Evolutionary conservation across 2,113 vertebrate genomes (phyloP).

Genomic region (Saimiri boliviensis): DNA sequence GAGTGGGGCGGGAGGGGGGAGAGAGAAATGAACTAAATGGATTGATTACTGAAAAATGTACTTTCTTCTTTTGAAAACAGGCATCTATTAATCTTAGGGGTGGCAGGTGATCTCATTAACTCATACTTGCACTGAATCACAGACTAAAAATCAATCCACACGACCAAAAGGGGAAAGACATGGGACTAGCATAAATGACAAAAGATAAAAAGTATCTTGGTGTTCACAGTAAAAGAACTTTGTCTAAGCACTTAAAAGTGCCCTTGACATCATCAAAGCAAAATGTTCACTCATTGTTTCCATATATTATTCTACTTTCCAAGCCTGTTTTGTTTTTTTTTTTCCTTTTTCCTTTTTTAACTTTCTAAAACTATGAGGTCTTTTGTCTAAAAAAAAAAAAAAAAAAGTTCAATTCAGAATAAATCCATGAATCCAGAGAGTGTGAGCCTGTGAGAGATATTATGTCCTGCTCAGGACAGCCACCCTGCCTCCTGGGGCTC

Average conservation of each 20-base stretch:
- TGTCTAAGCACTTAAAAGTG: neutral
- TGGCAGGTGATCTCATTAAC: neutral
- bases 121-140: neutral
- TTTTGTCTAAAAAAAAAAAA: neutral
- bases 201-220: neutral
- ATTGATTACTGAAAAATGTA: neutral
- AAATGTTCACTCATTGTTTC: neutral
- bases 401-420: neutral
- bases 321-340: neutral
- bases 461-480: neutral
- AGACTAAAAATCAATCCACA: neutral
- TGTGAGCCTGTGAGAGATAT: neutral
- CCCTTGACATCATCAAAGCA: conserved; percentile 7
- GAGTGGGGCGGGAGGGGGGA: neutral
- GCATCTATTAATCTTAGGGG: neutral
- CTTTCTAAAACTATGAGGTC: neutral
- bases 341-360: neutral
- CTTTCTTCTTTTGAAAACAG: conserved; percentile 12
- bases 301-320: neutral
- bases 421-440: neutral
- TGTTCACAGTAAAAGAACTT: neutral
- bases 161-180: neutral
- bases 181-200: neutral
- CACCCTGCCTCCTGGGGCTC: neutral
- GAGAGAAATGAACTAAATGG: neutral